Evolutionary conservation across 2,113 vertebrate genomes (phyloP).

Genomic region (Symphodus melops): DNA sequence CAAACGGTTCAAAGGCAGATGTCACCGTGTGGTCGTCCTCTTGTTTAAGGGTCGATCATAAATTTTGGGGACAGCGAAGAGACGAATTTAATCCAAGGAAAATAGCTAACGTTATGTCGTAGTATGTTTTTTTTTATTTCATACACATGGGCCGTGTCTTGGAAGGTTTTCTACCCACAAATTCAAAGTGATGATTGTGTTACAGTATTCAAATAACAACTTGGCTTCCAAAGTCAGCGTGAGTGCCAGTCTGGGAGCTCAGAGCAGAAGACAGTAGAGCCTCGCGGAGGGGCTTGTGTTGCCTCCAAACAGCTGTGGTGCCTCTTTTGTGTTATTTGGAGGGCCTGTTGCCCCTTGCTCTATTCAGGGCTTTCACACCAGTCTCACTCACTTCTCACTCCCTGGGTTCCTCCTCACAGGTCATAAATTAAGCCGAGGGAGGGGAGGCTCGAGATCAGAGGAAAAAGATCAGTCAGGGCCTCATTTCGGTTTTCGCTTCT

Average conservation of each 20-base stretch:
- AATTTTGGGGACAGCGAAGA: neutral
- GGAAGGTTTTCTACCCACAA: slow-evolving; percentile 28
- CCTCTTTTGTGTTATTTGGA: slow-evolving; percentile 79
- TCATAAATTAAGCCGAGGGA: slow-evolving; percentile 82
- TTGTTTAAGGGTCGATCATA: neutral
- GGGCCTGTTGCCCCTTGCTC: slow-evolving; percentile 80
- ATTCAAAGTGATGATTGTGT: slow-evolving; percentile 36
- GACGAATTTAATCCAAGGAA: neutral
- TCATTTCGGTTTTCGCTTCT: slow-evolving; percentile 65
- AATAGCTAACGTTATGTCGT: neutral
- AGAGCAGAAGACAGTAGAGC: slow-evolving; percentile 51
- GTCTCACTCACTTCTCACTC: slow-evolving; percentile 85
- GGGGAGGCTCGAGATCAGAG: slow-evolving; percentile 65
- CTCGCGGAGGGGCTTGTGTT: slow-evolving; percentile 61
- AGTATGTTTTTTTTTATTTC: neutral
- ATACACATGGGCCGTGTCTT: neutral
- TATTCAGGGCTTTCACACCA: slow-evolving; percentile 84
- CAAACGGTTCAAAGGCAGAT: slow-evolving; percentile 17
- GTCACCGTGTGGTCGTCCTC: neutral
- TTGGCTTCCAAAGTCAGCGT: slow-evolving; percentile 57
- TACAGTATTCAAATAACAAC: slow-evolving; percentile 48
- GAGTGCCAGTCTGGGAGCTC: slow-evolving; percentile 62
- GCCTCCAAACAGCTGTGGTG: slow-evolving; percentile 79
- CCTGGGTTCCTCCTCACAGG: slow-evolving; percentile 79
- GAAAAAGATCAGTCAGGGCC: slow-evolving; percentile 77